These are phyloP conservation scores for Anguilla rostrata DNA, from an alignment of 2,113 vertebrate genomes.

Conservation along the genomic window DNA sequence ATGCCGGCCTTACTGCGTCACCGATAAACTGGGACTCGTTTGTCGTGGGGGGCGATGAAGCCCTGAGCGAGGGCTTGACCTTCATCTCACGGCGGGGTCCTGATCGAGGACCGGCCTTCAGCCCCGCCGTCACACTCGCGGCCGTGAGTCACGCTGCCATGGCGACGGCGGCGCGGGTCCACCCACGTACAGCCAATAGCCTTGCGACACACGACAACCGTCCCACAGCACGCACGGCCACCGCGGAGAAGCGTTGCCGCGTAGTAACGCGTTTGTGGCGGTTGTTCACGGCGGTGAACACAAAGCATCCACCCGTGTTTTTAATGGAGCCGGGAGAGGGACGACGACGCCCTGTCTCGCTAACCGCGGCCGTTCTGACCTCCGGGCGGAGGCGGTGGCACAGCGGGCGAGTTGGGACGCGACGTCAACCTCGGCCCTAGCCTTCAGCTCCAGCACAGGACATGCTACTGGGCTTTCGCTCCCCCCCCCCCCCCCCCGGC, in stretches of 20 bases:
- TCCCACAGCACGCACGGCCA: background rate
- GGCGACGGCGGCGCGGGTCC: background rate
- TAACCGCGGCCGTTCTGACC: constrained; percentile 46
- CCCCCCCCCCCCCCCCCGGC: background rate
- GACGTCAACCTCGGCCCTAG: constrained; percentile 20
- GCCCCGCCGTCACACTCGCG: background rate
- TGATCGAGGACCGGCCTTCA: background rate
- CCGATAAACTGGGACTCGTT: background rate
- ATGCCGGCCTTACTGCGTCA: no score
- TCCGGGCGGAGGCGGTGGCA: constrained; percentile 35
- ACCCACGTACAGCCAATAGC: no score
- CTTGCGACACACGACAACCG: background rate
- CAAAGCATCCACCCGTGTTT: constrained; percentile 48
- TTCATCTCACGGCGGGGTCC: constrained; percentile 9
- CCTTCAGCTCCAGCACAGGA: constrained; percentile 12
- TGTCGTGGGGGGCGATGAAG: background rate
- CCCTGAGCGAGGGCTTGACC: constrained; percentile 17
- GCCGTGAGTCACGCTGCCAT: background rate
- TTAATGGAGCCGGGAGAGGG: constrained; percentile 51
- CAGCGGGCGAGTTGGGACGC: constrained; percentile 33
- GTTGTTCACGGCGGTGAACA: constrained; percentile 29
- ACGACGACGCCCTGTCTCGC: constrained; percentile 36
- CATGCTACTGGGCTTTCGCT: constrained; percentile 36
- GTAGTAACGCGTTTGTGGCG: background rate
- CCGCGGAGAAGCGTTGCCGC: background rate